Evolutionary conservation across 1,140 invertebrate species (phyloP), one percentile per base, ranked within the genome.

Genomic region (Chlorops oryzae): DNA sequence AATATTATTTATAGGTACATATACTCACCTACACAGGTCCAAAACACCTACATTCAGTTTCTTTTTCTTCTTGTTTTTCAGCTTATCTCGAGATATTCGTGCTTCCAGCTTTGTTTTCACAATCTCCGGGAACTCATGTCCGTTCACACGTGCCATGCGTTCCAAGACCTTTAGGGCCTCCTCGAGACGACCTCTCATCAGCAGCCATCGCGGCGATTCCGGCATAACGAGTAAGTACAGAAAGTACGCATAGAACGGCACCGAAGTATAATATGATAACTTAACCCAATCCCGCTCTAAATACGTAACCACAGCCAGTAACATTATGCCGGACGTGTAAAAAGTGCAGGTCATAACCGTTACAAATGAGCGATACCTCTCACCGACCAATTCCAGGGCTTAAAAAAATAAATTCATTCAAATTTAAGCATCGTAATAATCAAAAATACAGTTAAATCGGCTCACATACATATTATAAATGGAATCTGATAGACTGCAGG

Each of bases 401-500:
- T 63, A 59, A 80, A 80, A 37, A 27, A 52, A 20, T 52, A 25
- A 37, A 32, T 32, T 10, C 28, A n/a, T 10, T 32, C 9, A 32
- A 32, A 10, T 10, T 10, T 41, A 41, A 21, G 20, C 13, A 41
- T 41, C 1, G 13, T 17, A 22, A 41, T 17, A 17, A 22, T 41
- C 5, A 13, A 41, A 20, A 41, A 41, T 41, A 21, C 10, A 5
- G 20, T n/a, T n/a, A n/a, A n/a, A n/a, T 45, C 7, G 20, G 27
- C 20, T 4, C 3, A 55, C 63, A 86, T 78, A 92, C 91, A 89
- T 62, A 94, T 92, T 51, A 94, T 93, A 63, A 93, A 94, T 4
- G 91, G 91, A 69, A 94, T 92, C 76, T 95, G 90, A 73, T 93
- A 94, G n/a, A 93, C 85, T 4, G 90, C 90, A 9, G 90, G 90